Conservation (phyloP, 2,113 vertebrate species). For the Dryoscopus gambensis region DNA sequence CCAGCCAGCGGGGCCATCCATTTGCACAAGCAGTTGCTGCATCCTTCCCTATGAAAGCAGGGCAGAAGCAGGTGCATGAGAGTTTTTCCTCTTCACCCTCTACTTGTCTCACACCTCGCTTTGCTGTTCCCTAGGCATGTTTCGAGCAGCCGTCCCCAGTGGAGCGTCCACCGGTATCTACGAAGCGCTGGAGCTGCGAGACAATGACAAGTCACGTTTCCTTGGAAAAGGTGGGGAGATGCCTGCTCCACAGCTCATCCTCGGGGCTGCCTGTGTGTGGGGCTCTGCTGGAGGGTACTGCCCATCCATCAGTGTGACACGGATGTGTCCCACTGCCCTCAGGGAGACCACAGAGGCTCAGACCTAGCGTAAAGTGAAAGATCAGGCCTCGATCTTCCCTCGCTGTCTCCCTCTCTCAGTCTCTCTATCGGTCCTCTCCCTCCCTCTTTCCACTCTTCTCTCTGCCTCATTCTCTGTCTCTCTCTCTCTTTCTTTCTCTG, state of each 20-base stretch:
- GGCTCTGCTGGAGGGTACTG: not conserved
- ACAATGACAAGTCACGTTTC: conserved; percentile 89
- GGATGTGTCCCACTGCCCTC: not conserved
- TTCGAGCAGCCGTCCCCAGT: conserved; percentile 88
- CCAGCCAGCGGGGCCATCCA: not conserved
- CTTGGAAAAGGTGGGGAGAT: conserved; percentile 85
- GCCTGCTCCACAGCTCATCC: not conserved
- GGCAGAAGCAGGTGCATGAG: not conserved
- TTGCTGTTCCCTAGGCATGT: conserved; percentile 70
- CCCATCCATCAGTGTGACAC: not conserved
- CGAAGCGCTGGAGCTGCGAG: conserved; percentile 87
- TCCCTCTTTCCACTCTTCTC: not conserved
- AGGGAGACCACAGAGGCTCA: not conserved
- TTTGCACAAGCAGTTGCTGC: not conserved
- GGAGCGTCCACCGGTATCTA: conserved; percentile 92
- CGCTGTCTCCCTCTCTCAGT: not conserved
- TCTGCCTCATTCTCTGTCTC: conserved; percentile 36
- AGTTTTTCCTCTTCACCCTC: not conserved
- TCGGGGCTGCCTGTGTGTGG: not conserved
- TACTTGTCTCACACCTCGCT: not conserved
- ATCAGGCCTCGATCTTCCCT: not conserved
- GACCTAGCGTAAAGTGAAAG: not conserved
- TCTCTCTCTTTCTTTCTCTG: conserved; percentile 1
- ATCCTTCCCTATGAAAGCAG: not conserved
- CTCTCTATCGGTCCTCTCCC: not conserved